Base-by-base conservation (phyloP, 2,888 invertebrate species). In the Ichneumoninae sp. region DNA sequence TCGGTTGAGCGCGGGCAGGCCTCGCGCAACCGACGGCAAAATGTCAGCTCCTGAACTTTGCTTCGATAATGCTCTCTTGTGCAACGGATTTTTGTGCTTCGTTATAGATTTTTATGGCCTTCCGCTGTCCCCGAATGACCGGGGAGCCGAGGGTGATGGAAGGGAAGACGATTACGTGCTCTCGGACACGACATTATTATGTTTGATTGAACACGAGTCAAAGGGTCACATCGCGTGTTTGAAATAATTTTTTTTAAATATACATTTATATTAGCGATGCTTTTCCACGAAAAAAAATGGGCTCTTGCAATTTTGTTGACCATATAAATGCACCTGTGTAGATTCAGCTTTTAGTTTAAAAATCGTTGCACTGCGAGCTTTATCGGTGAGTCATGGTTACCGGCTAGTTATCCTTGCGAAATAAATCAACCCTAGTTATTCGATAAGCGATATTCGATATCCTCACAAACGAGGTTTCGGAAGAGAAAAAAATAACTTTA, bases 41-140 rank as follows among this genome's bases (percentile, higher is more conserved):
- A 90, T 90, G 88, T 87, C 89, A 89, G 69, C 74, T 70, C 78
- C 26, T 89, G 90, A 90, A 89, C 88, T 90, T 90, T 88, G 44
- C 57, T 36, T 60, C 16, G 33, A 66, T 66, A 19, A 22, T 65
- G 22, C 63, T 47, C 40, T 63, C 69, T 54, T 69, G 22, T 65
- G 69, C 26, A 80, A 66, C 22, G 40, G 10, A 36, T 26, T 40
- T 40, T 52, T 30, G n/a, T 33, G 70, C 69, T 75, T 79, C 30
- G 40, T 36, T 70, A 70, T 33, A 50, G 50, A 57, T 54, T 47
- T 54, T 63, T 63, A 66, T 60, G 81, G 69, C 77, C 78, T 57
- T 85, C 65, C 47, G 66, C 47, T 70, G 10, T 7, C 50, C 69
- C 30, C 57, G 40, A 70, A 60, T 16, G 26, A 52, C 8, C 7